Evolutionary conservation across 1,140 invertebrate genomes (phyloP), one percentile per base, ranked within the genome.

Genomic region (Pseudoatta argentina): DNA sequence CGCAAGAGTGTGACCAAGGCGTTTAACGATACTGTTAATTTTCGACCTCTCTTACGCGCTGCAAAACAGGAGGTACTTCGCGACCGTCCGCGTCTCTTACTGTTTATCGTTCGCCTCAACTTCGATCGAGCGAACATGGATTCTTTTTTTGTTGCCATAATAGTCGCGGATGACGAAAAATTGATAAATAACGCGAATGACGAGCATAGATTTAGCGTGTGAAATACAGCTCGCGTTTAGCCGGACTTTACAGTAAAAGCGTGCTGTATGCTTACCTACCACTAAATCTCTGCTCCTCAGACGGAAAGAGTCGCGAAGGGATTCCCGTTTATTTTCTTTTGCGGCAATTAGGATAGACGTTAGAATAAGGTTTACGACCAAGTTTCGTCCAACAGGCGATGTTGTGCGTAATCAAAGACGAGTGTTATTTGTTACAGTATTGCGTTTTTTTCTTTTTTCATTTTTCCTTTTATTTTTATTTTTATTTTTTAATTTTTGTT

Each of bases 371-470:
- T 53, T 34, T 71, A 72, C 55, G 48, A 76, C 34, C 34, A 39
- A 39, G 34, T 39, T 87, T 66, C 85, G 86, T 78, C 78, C 76
- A 48, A 73, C 53, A 39, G 59, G 53, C 16, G 64, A 79, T 86
- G 48, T 82, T 78, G n/a, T 82, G 85, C 77, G 87, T 82, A 87
- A 89, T 86, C 48, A 89, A 30, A 44, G 24, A 59, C 51, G 44
- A 79, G 88, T 89, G 88, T 89, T 89, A 89, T 89, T 89, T 87
- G 88, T 89, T 89, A 61, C 85, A 89, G 72, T 89, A 89, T 89
- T 89, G 59, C 72, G 77, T 81, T 79, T 86, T 59, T 63, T 75
- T 24, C 24, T 1, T 61, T 86, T 30, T 30, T 30, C 30, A 69
- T 82, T 72, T 77, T 76, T 72, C 14, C 79, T 53, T 51, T 72